Conservation (phyloP, 2,797 vertebrate species). For the Rhincodon typus region DNA sequence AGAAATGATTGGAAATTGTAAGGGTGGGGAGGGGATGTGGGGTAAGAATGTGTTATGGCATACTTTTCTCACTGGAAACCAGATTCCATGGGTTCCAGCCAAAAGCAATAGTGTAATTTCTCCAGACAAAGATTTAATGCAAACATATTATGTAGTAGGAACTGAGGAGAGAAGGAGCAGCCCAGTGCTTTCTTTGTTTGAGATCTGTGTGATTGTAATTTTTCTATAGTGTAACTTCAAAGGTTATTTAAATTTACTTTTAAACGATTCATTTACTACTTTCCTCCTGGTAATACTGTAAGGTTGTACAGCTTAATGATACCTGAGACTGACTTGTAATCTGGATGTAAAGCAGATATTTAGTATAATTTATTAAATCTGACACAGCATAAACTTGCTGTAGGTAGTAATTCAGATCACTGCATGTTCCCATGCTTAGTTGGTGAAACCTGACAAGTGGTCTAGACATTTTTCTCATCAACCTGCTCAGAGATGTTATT, state of each 20-base stretch:
- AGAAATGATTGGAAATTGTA: neutral
- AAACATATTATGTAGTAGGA: neutral
- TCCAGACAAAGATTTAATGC: neutral
- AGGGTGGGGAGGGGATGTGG: no score
- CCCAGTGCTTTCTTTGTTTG: neutral
- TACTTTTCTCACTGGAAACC: neutral
- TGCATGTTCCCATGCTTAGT: neutral
- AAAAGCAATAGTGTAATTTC: neutral
- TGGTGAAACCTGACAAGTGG: neutral
- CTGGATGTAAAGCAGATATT: neutral
- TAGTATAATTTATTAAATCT: neutral
- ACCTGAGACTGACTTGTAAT: neutral
- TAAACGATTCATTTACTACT: neutral
- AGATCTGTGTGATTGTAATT: neutral
- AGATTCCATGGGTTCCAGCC: neutral
- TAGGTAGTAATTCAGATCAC: neutral
- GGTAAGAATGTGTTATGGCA: neutral
- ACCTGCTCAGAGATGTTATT: no score
- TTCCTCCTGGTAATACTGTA: neutral
- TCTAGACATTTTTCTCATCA: no score
- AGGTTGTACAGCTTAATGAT: neutral
- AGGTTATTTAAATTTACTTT: neutral
- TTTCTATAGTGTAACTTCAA: neutral
- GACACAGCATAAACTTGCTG: conserved; percentile 8
- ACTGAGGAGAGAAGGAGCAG: neutral